Evolutionary conservation across 1,140 invertebrate genomes (phyloP).

Genomic region (Cataglyphis hispanica): DNA sequence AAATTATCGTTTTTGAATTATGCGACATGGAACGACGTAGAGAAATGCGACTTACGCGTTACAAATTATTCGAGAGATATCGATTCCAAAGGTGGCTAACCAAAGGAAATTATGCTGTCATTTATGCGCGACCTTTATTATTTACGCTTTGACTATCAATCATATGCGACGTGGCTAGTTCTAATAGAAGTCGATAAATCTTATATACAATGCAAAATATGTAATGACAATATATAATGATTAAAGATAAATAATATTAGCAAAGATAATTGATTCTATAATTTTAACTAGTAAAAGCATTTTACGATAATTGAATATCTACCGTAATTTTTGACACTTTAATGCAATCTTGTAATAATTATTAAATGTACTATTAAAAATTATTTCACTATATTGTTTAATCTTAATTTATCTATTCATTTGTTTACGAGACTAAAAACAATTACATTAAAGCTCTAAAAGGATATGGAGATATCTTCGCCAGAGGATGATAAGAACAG

Average conservation of each 20-base stretch:
- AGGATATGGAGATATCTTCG: not conserved
- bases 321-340: not conserved
- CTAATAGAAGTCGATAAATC: not conserved
- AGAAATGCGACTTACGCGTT: conserved; percentile 1
- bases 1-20: conserved; percentile 54
- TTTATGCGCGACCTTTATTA: not conserved
- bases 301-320: not conserved
- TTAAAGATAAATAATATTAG: not conserved
- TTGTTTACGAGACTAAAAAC: not conserved
- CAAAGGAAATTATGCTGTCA: conserved; percentile 17
- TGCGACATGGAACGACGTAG: not conserved
- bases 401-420: not conserved
- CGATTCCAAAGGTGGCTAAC: not conserved
- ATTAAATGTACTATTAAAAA: not conserved
- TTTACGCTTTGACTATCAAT: not conserved
- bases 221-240: not conserved
- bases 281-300: not conserved
- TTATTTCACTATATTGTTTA: not conserved
- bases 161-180: not conserved
- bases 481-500: not conserved
- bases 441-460: not conserved
- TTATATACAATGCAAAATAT: too few relatives aligned
- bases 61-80: not conserved
- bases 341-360: not conserved
- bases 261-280: not conserved